phyloP scores from a whole-genome alignment of 1,140 invertebrate genomes.

The Hylyphantes graminicola region DNA sequence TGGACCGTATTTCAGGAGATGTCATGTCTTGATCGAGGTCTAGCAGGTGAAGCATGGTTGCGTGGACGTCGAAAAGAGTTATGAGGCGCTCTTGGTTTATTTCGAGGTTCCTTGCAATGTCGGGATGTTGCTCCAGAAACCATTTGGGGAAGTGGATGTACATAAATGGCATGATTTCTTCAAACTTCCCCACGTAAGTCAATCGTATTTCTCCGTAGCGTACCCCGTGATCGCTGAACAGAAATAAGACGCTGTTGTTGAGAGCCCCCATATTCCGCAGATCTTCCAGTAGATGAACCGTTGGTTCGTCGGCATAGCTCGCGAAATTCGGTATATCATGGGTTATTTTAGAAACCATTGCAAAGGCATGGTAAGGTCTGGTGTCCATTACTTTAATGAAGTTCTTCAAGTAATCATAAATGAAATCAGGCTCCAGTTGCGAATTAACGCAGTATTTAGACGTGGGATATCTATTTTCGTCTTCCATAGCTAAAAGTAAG shows the following conservation, averaged over 20 bases:
- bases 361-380: slow-evolving; percentile 65
- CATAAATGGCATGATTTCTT: slow-evolving; percentile 79
- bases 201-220: slow-evolving; percentile 84
- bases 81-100: slow-evolving; percentile 73
- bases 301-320: slow-evolving; percentile 65
- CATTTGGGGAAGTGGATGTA: too few relatives aligned
- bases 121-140: slow-evolving; percentile 76
- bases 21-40: slow-evolving; percentile 65
- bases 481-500: slow-evolving; percentile 61
- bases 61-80: slow-evolving; percentile 71
- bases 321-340: slow-evolving; percentile 67
- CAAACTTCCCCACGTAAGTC: slow-evolving; percentile 78
- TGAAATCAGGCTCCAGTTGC: slow-evolving; percentile 24
- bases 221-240: slow-evolving; percentile 94
- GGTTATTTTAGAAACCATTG: slow-evolving; percentile 63
- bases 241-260: slow-evolving; percentile 76
- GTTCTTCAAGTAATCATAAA: slow-evolving; percentile 50
- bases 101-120: slow-evolving; percentile 76
- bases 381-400: slow-evolving; percentile 62
- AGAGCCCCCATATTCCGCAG: slow-evolving; percentile 65
- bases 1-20: slow-evolving; percentile 54
- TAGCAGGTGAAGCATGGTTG: slow-evolving; percentile 66
- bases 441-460: slow-evolving; percentile 63
- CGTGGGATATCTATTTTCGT: slow-evolving; percentile 42
- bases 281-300: slow-evolving; percentile 64